Evolutionary conservation across 2,797 vertebrate species (phyloP), one percentile per base, ranked within the genome.

Genomic region (Rhinella marina): DNA sequence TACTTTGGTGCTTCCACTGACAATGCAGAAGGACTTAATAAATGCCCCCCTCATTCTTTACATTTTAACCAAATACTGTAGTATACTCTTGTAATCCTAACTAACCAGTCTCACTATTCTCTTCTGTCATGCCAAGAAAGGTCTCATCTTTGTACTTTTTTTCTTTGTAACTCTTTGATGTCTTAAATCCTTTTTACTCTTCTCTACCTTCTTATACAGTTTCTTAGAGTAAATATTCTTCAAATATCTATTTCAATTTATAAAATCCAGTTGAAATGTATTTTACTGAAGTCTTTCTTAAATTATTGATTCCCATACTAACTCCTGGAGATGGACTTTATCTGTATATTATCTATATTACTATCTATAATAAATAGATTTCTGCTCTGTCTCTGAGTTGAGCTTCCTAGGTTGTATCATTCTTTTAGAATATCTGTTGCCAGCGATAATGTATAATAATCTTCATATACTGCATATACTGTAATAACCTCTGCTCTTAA

Each of bases 201-300:
- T 48, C 54, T 52, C 23, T 50, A 16, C 23, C 77, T 72, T 57
- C 25, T 52, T 52, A 81, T 29, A 21, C 64, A 61, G 61, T 81
- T 81, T 81, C 64, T 64, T 52, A 56, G 27, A 72, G 17, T 80
- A 29, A 59, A 64, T 81, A 72, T 72, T 13, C 56, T 72, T 86
- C 85, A 86, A 81, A 81, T 52, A 81, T 25, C 64, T 59, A 64
- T 86, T 81, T 86, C 66, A 86, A 73, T 86, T 79, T 79, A 54
- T 32, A 86, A 84, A 57, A 56, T 80, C 52, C 64, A 81, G 52
- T 41, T 81, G 64, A 68, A 80, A 81, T 81, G 66, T 86, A 54
- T 68, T 72, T 81, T 23, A 50, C 57, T 57, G 50, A 61, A 61
- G 78, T 56, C 68, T 83, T 32, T 83, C 52, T 56, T 56, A 86